Conservation (phyloP, 2,113 vertebrate genomes). For the Actenoides lindsayi region DNA sequence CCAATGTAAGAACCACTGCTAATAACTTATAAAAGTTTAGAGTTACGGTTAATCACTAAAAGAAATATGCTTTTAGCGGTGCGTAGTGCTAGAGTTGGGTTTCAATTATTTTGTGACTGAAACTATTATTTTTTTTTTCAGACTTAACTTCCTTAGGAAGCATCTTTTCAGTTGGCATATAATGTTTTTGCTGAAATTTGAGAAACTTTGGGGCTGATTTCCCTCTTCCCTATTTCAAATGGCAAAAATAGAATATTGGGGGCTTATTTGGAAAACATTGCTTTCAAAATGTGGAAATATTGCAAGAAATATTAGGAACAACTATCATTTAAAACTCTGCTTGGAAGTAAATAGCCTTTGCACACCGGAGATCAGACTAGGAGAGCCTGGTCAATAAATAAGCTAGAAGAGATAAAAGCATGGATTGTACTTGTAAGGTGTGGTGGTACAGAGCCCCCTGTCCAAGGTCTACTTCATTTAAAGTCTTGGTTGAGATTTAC, state of each 20-base stretch:
- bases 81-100: background rate
- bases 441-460: background rate
- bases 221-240: background rate
- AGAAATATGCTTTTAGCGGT: background rate
- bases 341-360: background rate
- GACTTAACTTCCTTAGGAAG: background rate
- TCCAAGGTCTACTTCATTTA: background rate
- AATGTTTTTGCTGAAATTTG: too few species aligned
- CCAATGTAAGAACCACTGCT: slow-evolving; percentile 82
- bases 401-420: background rate
- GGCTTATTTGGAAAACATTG: background rate
- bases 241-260: background rate
- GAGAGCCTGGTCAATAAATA: background rate
- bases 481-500: background rate
- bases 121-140: background rate
- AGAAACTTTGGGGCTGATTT: too few species aligned
- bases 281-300: background rate
- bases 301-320: background rate
- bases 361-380: background rate
- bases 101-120: background rate
- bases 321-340: background rate
- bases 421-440: background rate
- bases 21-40: background rate
- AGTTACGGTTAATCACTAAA: background rate
- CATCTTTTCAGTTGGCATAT: background rate